Base-by-base conservation (phyloP, 2,888 invertebrate species). In the Ethmia dodecea region DNA sequence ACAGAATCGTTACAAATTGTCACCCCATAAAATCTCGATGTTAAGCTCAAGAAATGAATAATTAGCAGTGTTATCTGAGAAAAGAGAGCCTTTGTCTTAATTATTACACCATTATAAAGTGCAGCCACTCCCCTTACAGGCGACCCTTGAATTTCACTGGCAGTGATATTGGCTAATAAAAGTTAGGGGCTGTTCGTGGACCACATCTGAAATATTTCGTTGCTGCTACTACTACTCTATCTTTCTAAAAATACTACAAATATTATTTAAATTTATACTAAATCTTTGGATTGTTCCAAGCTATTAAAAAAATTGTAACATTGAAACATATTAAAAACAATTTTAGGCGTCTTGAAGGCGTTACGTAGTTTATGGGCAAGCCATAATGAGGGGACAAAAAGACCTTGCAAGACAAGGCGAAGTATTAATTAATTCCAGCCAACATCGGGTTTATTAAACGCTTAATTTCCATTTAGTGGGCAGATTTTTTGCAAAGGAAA, bases 41-140 rank as follows among this genome's bases (percentile, higher is more conserved):
- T 73, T 61, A 61, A 56, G 55, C 55, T 62, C 52, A 59, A 49
- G 57, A 71, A 72, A 79, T 75, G 75, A 78, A 80, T 77, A 78
- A 81, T 80, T 81, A 80, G 74, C 48, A 40, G 56, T 60, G 62
- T 73, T 75, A 71, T 70, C 68, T 59, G 43, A 51, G 48, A 70
- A 77, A 76, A 72, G 75, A 76, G 71, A 63, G 75, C 60, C 70
- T 80, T 72, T 70, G 73, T 78, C 78, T 84, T 83, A 81, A 83
- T 84, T 80, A 80, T 80, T 64, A 58, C 73, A 65, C 75, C 81
- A 77, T 84, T 81, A 78, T 70, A 72, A 73, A 75, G 61, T 67
- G 49, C 53, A 44, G 51, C 45, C 55, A 52, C 62, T 66, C 73
- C 72, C 70, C 69, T 55, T 34, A 32, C 42, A 40, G n/a, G 34